phyloP scores from a whole-genome alignment of 2,888 invertebrate species.

The Rhagonycha lutea region DNA sequence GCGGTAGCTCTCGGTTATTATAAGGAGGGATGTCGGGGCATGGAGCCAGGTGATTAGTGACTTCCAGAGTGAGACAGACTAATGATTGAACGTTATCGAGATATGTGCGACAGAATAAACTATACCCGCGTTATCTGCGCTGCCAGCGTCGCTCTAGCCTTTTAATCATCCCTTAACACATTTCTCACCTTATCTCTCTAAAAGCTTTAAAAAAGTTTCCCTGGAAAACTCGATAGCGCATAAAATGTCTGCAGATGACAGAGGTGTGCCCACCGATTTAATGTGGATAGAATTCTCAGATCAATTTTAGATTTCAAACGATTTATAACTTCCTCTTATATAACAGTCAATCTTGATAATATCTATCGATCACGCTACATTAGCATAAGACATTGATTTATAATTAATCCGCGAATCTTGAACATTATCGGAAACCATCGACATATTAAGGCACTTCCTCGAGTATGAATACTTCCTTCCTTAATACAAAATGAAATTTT shows the following conservation, averaged over 20 bases:
- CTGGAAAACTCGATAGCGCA: constrained; percentile 39
- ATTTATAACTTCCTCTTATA: constrained; percentile 57
- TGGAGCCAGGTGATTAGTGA: constrained; percentile 51
- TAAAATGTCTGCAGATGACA: constrained; percentile 47
- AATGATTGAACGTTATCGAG: constrained; percentile 53
- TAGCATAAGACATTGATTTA: constrained; percentile 57
- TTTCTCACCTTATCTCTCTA: constrained; percentile 47
- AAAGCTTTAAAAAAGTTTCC: constrained; percentile 38
- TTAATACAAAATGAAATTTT: background rate
- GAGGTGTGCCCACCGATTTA: constrained; percentile 52
- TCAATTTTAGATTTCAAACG: constrained; percentile 56
- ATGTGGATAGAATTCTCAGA: constrained; percentile 54
- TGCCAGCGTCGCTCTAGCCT: constrained; percentile 51
- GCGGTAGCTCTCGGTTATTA: constrained; percentile 40
- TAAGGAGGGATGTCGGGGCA: constrained; percentile 38
- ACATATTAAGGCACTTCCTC: constrained; percentile 20
- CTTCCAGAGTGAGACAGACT: constrained; percentile 44
- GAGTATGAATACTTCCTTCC: constrained; percentile 8
- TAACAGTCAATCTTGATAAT: constrained; percentile 47
- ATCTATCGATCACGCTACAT: constrained; percentile 56
- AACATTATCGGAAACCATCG: constrained; percentile 9
- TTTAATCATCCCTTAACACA: constrained; percentile 56
- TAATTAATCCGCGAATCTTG: constrained; percentile 48
- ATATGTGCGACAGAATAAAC: constrained; percentile 49
- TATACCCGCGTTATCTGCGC: constrained; percentile 49